Conservation (phyloP, 2,113 vertebrate genomes). For the Mus spicilegus region DNA sequence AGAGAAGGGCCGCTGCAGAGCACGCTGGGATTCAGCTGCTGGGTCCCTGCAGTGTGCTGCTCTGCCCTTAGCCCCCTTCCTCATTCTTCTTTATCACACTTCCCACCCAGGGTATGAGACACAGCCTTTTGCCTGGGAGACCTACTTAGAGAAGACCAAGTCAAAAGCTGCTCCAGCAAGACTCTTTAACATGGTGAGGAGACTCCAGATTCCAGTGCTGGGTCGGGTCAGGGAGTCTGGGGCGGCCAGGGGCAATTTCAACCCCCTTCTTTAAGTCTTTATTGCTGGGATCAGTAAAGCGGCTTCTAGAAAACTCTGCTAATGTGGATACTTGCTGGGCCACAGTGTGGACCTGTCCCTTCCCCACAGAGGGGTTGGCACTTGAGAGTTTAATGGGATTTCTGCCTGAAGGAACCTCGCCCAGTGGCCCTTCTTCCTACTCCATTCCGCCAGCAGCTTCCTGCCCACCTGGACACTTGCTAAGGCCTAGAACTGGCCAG, state of each 20-base stretch:
- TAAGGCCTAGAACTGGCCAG: neutral
- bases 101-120: conserved; percentile 88
- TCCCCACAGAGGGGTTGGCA: conserved; percentile 91
- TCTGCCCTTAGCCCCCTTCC: neutral
- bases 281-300: conserved; percentile 85
- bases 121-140: conserved; percentile 91
- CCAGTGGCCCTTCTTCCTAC: conserved; percentile 89
- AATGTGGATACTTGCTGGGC: conserved; percentile 88
- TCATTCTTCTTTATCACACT: neutral
- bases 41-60: neutral
- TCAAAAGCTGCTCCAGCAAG: conserved; percentile 89
- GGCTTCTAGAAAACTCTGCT: conserved; percentile 90
- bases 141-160: conserved; percentile 91
- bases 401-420: conserved; percentile 88
- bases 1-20: neutral
- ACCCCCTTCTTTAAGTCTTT: conserved; percentile 85
- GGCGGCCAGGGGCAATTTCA: fast-evolving
- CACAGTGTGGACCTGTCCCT: conserved; percentile 88
- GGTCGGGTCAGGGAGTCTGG: neutral
- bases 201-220: neutral
- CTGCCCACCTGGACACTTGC: neutral
- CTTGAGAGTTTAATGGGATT: conserved; percentile 91
- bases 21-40: neutral
- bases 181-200: conserved; percentile 95
- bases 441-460: conserved; percentile 83